Evolutionary conservation across 2,888 invertebrate species (phyloP).

Genomic region (Hirtodrosophila histrioides): DNA sequence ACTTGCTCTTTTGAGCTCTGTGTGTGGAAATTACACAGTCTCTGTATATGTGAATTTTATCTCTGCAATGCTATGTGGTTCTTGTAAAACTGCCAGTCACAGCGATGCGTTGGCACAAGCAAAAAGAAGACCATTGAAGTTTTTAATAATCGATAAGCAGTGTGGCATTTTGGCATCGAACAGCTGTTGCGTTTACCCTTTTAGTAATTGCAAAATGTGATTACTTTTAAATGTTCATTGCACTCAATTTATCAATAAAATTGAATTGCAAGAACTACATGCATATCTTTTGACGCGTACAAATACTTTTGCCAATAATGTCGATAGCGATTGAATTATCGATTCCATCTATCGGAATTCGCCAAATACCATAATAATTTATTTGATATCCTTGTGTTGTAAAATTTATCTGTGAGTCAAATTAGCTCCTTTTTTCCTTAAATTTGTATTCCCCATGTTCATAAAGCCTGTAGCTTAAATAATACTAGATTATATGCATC

Average conservation of each 20-base stretch:
- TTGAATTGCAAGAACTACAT: background rate
- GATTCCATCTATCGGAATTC: background rate
- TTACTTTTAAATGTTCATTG: too few species aligned
- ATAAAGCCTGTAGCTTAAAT: too few species aligned
- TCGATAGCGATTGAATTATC: background rate
- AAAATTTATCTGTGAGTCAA: too few species aligned
- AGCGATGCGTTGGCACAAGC: slow-evolving; percentile 39
- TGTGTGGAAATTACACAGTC: slow-evolving; percentile 63
- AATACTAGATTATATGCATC: too few species aligned
- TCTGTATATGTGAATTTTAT: slow-evolving; percentile 68
- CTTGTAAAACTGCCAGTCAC: slow-evolving; percentile 60
- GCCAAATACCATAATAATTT: background rate
- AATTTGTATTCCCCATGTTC: too few species aligned
- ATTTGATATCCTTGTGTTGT: too few species aligned
- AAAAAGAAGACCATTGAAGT: slow-evolving; percentile 26
- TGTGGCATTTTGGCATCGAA: slow-evolving; percentile 31
- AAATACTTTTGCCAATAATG: too few species aligned
- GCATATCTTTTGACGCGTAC: too few species aligned
- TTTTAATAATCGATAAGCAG: slow-evolving; percentile 33
- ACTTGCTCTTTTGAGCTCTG: slow-evolving; percentile 25
- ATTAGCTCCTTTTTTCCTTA: too few species aligned
- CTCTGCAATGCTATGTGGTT: slow-evolving; percentile 62
- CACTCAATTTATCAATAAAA: background rate
- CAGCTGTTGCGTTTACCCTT: slow-evolving; percentile 26
- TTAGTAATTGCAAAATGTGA: background rate